Evolutionary conservation across 2,797 vertebrate species (phyloP), one percentile per base, ranked within the genome.

Genomic region (Notolepis coatsorum): DNA sequence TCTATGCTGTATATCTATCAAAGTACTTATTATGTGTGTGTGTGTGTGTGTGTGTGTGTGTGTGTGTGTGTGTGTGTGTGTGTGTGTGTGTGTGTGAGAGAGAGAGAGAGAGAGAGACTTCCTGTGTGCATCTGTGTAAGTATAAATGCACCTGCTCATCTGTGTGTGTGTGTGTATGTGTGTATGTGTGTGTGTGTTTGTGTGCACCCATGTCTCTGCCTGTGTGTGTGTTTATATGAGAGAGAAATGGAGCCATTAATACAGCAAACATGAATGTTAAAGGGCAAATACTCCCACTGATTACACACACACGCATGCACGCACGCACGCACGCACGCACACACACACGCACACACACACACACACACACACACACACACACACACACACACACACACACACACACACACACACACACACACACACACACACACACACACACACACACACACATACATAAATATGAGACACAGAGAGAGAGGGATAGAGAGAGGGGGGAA

Each of bases 401-500:
- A 38, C 28, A 49, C 57, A 60, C 55, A 59, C 48, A 33, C 57
- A 60, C 48, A 68, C 30, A 47, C 57, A 61, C 46, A 54, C 57
- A 50, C 51, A 57, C 52, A 43, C 18, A 50, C 24, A 41, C 48
- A 49, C 41, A 28, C 47, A 59, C 30, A 38, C 13, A 30, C 27
- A 37, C 30, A 37, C 33, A 24, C n/a, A n/a, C n/a, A 21, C n/a
- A 41, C 12, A 23, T 47, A 47, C 13, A 47, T 9, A n/a, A 24
- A 13, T 13, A 46, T n/a, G 9, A 5, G 12, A 24, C 43, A 49
- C 20, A 33, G 49, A 42, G 39, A 57, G 53, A 56, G 63, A 41
- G 35, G 45, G 57, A 46, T 30, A 50, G 46, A 20, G 23, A 70
- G 30, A 48, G 33, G 51, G 47, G 70, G 66, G 69, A 65, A 65